Percentiles rank a stretch among this genome's conserved stretches.
Evolutionary conservation across 2,113 vertebrate genomes (phyloP).

Genomic region (Trematomus loennbergii): DNA sequence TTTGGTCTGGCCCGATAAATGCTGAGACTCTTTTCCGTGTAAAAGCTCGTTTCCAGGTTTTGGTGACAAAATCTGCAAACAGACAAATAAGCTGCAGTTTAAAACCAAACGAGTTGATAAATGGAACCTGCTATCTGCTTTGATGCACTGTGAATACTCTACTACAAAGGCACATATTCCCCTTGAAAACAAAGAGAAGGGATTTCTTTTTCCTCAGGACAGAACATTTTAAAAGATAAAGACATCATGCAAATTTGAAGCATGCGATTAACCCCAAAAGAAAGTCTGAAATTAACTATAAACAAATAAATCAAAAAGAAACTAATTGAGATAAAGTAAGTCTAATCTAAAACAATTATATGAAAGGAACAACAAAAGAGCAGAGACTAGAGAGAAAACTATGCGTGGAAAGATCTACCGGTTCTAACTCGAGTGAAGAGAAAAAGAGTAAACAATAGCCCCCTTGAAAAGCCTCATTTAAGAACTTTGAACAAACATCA

Average conservation of each 20-base stretch:
- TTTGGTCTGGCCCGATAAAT: conserved; percentile 81
- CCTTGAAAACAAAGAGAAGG: conserved; percentile 79
- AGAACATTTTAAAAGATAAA: conserved; percentile 78
- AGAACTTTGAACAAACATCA: conserved; percentile 87
- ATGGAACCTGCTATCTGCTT: conserved; percentile 83
- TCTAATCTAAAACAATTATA: conserved; percentile 70
- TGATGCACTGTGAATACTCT: conserved; percentile 87
- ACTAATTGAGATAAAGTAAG: conserved; percentile 64
- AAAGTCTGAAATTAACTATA: conserved; percentile 70
- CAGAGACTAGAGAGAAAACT: conserved; percentile 70
- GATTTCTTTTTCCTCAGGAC: conserved; percentile 65
- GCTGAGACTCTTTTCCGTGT: conserved; percentile 85
- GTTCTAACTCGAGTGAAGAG: conserved; percentile 76
- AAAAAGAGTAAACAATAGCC: conserved; percentile 82
- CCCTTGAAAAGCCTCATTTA: conserved; percentile 79
- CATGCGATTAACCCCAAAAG: conserved; percentile 83
- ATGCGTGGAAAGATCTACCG: conserved; percentile 81
- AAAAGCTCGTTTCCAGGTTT: conserved; percentile 86
- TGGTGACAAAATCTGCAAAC: conserved; percentile 92
- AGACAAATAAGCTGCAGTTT: conserved; percentile 84
- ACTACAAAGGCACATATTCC: conserved; percentile 76
- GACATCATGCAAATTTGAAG: conserved; percentile 87
- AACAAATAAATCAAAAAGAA: conserved; percentile 75
- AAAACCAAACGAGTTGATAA: conserved; percentile 40
- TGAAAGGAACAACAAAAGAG: conserved; percentile 75